phyloP scores from a whole-genome alignment of 2,113 vertebrate genomes.

The Stictonetta naevosa region DNA sequence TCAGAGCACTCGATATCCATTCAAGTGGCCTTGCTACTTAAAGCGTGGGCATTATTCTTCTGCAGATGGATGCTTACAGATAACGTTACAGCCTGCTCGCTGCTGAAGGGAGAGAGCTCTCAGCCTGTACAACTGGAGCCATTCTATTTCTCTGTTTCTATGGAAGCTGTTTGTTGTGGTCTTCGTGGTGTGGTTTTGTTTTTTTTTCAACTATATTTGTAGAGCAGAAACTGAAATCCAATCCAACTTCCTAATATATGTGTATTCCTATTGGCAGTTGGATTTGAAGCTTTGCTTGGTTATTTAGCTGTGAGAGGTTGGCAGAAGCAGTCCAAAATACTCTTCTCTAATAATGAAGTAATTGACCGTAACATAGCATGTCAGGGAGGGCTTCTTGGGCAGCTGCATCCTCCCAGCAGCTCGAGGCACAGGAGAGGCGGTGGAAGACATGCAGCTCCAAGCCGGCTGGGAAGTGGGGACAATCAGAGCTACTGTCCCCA shows the following conservation, averaged over 20 bases:
- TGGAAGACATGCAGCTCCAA: background rate
- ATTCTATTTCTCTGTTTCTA: background rate
- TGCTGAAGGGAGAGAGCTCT: background rate
- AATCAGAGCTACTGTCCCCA: background rate
- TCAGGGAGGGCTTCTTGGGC: background rate
- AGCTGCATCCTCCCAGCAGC: background rate
- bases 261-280: background rate
- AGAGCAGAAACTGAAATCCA: background rate
- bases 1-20: background rate
- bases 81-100: background rate
- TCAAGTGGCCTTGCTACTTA: background rate
- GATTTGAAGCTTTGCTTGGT: background rate
- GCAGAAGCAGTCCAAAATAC: background rate
- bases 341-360: background rate
- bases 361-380: accelerated
- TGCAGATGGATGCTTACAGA: background rate
- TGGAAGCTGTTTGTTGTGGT: background rate
- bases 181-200: accelerated
- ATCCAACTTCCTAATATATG: background rate
- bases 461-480: background rate
- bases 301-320: background rate
- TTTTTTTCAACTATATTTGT: background rate
- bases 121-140: background rate
- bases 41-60: background rate
- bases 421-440: background rate